phyloP scores from a whole-genome alignment of 2,888 invertebrate species.

The Agrochola litura region DNA sequence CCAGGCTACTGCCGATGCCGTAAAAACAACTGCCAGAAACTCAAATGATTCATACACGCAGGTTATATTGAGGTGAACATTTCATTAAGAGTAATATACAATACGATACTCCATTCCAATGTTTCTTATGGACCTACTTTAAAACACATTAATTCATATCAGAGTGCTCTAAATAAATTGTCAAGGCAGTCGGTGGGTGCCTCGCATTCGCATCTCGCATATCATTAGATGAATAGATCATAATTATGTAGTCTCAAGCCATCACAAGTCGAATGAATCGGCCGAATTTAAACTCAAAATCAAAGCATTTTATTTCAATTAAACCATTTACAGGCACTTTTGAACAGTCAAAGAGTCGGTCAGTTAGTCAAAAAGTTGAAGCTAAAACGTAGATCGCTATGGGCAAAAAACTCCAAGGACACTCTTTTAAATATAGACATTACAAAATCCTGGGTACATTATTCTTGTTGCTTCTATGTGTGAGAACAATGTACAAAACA shows the following conservation, averaged over 20 bases:
- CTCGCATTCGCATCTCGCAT: not conserved
- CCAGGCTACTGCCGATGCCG: too few relatives aligned
- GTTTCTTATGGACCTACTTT: conserved; percentile 26
- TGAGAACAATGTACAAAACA: too few relatives aligned
- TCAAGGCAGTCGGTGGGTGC: conserved; percentile 5
- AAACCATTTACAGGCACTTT: too few relatives aligned
- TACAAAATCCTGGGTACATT: too few relatives aligned
- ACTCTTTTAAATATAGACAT: too few relatives aligned
- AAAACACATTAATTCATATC: conserved; percentile 53
- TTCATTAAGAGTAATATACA: conserved; percentile 2
- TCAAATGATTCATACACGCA: not conserved
- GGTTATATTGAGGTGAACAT: conserved; percentile 11
- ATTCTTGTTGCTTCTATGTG: too few relatives aligned
- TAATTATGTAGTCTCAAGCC: not conserved
- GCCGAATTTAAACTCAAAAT: not conserved
- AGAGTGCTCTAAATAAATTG: conserved; percentile 26
- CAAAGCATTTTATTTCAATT: too few relatives aligned
- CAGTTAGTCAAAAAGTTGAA: too few relatives aligned
- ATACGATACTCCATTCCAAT: not conserved
- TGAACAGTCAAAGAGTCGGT: too few relatives aligned
- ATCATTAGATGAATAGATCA: not conserved
- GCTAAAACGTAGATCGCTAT: too few relatives aligned
- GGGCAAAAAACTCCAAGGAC: too few relatives aligned
- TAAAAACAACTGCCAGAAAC: not conserved
- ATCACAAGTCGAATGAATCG: not conserved